These are phyloP conservation scores for Luperina testacea DNA, from an alignment of 2,888 invertebrate species.

Conservation along the genomic window DNA sequence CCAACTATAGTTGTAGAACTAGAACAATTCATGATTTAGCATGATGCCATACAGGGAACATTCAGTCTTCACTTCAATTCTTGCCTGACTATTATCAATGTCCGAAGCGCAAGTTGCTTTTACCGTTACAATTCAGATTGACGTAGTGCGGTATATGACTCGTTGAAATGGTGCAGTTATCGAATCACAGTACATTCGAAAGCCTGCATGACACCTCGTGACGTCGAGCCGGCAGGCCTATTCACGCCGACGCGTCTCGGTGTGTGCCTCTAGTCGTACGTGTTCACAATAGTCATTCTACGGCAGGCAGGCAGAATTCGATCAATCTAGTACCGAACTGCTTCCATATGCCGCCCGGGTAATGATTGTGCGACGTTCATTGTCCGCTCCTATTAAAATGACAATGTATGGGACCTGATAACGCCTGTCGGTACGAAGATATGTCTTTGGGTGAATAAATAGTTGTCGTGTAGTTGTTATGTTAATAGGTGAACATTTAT, in stretches of 20 bases:
- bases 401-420: slow-evolving; percentile 57
- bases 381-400: slow-evolving; percentile 67
- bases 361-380: slow-evolving; percentile 70
- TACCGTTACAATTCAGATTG: slow-evolving; percentile 55
- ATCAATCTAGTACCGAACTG: slow-evolving; percentile 77
- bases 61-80: background rate
- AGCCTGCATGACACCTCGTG: slow-evolving; percentile 73
- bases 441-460: slow-evolving; percentile 19
- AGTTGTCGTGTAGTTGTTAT: slow-evolving; percentile 1
- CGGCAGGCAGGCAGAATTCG: slow-evolving; percentile 76
- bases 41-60: background rate
- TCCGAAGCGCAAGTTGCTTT: slow-evolving; percentile 24
- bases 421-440: slow-evolving; percentile 7
- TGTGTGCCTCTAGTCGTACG: slow-evolving; percentile 72
- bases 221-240: slow-evolving; percentile 74
- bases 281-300: slow-evolving; percentile 81
- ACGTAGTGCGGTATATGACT: slow-evolving; percentile 54
- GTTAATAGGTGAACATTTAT: background rate
- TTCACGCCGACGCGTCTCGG: slow-evolving; percentile 79
- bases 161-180: slow-evolving; percentile 77
- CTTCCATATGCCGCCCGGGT: slow-evolving; percentile 66
- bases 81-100: background rate
- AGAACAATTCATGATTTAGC: background rate
- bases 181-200: slow-evolving; percentile 76
- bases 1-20: background rate